These are phyloP conservation scores for Melanogrammus aeglefinus DNA, from an alignment of 2,797 vertebrate species.

Conservation along the genomic window DNA sequence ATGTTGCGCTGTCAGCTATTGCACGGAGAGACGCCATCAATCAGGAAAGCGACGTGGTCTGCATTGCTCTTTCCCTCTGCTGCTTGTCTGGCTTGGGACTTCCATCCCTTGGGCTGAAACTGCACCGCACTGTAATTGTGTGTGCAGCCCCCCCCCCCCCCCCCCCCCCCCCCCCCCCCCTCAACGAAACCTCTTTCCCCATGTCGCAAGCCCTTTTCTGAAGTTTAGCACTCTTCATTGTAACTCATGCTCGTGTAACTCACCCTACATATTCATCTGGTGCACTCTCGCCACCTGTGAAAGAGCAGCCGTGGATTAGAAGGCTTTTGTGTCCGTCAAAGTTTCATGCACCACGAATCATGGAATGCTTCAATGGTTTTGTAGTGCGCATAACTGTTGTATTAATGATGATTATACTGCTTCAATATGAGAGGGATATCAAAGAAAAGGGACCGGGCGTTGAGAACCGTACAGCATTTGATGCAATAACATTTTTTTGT, in stretches of 20 bases:
- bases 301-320: too few species aligned
- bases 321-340: not conserved
- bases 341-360: not conserved
- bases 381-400: not conserved
- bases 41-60: constrained; percentile 62
- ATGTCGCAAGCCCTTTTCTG: constrained; percentile 28
- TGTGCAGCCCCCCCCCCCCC: constrained; percentile 21
- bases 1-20: constrained; percentile 75
- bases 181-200: constrained; percentile 24
- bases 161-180: not conserved
- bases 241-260: not conserved
- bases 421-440: not conserved
- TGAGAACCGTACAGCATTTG: not conserved
- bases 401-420: not conserved
- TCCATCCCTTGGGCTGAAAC: constrained; percentile 49
- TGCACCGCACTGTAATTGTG: constrained; percentile 68
- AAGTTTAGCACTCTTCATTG: constrained; percentile 9
- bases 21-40: constrained; percentile 71
- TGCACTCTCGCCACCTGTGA: too few species aligned
- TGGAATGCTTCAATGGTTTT: not conserved
- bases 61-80: constrained; percentile 51
- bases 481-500: too few species aligned
- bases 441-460: not conserved
- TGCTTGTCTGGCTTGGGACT: constrained; percentile 54
- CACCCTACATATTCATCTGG: not conserved